Base-by-base conservation (phyloP, 2,888 invertebrate species). In the Pheosia gnoma region DNA sequence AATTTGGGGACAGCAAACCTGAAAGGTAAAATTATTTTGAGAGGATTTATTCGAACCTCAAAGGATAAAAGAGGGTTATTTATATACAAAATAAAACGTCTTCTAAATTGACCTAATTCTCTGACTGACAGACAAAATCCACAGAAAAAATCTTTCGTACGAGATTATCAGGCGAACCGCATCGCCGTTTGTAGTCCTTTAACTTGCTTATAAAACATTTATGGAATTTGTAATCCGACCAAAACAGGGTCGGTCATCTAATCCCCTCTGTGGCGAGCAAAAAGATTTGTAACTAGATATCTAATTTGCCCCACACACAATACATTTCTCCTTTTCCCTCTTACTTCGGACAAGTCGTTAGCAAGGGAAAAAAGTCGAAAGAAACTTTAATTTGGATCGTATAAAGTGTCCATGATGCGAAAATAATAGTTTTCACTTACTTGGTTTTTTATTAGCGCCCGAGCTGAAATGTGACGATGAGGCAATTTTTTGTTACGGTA, bases 271-370 rank as follows among this genome's bases (percentile, higher is more conserved):
- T 62, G 59, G 62, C 69, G 58, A 65, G 63, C 71, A 78, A 78
- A 77, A 82, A 81, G 73, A 78, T 77, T 74, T 69, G 66, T 65
- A 68, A 70, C 71, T 75, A 72, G 71, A 78, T 78, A 69, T 65
- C 77, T 79, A 81, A 80, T 83, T 80, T 78, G 75, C 74, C 72
- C 66, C 74, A 70, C 69, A 74, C 75, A 77, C 77, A 78, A 78
- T 78, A 70, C 71, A 74, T 78, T 81, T 78, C 79, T 80, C 77
- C 76, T 75, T 75, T 71, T 69, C 75, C 64, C 70, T 65, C 71
- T 71, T 71, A 77, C 78, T 74, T 78, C 71, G 71, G 76, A 79
- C 76, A 80, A 77, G 79, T 82, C 82, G 79, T 83, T 84, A 83
- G 77, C 76, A 72, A 73, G 70, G 25, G 71, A 75, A 81, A 81